Evolutionary conservation across 2,113 vertebrate genomes (phyloP).

Genomic region (Capra hircus): DNA sequence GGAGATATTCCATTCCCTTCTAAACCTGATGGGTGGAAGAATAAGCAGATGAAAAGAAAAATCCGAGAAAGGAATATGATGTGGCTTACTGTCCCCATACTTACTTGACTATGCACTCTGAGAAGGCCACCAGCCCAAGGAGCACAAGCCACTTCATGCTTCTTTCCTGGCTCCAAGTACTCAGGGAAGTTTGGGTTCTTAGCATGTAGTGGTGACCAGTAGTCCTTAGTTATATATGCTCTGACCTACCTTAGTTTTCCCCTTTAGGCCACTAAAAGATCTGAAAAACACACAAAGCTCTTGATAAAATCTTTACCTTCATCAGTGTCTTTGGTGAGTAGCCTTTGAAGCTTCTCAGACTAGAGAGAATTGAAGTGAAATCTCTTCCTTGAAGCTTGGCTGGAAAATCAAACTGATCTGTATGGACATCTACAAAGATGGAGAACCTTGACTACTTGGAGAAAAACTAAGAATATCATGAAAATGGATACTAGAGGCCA

Average conservation of each 20-base stretch:
- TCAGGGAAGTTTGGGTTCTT: background rate
- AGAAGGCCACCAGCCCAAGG: background rate
- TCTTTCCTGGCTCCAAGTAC: background rate
- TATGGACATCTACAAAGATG: background rate
- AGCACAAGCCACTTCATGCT: background rate
- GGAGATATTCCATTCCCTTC: background rate
- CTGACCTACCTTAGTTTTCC: background rate
- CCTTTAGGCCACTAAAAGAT: background rate
- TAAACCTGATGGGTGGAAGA: background rate
- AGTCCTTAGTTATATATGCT: background rate
- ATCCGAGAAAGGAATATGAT: background rate
- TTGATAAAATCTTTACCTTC: background rate
- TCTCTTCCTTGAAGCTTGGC: background rate
- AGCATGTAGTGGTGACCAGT: background rate
- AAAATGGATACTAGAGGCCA: background rate
- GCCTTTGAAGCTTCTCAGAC: background rate
- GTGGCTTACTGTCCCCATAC: background rate
- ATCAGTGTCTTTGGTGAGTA: background rate
- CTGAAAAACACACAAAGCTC: background rate
- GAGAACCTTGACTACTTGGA: too few species aligned
- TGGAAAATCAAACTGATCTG: background rate
- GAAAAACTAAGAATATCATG: background rate
- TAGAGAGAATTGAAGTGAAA: background rate
- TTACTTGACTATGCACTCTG: background rate
- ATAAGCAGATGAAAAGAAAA: background rate